Conservation (phyloP, 2,888 invertebrate species). For the Drosophila antonietae region DNA sequence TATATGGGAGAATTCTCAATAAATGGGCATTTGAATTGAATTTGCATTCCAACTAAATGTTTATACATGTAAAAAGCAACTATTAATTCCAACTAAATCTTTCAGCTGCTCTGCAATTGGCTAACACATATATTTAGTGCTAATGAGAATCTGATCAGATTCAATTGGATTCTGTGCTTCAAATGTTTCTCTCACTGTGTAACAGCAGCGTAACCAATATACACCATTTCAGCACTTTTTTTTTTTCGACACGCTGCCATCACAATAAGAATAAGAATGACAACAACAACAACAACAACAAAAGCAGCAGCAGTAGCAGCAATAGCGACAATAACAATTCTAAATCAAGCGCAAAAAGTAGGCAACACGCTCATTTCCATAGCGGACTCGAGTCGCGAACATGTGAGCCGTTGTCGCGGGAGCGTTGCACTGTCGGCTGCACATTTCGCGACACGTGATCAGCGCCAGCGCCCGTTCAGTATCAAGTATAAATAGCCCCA, state of each 20-base stretch:
- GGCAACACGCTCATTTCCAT: slow-evolving; percentile 65
- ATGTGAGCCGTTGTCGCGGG: slow-evolving; percentile 78
- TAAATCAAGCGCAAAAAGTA: slow-evolving; percentile 42
- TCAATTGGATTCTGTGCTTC: background rate
- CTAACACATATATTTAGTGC: background rate
- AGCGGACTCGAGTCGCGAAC: slow-evolving; percentile 74
- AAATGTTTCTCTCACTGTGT: background rate
- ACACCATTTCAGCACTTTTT: slow-evolving; percentile 4
- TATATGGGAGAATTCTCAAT: too few species aligned
- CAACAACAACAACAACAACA: background rate
- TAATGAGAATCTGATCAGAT: too few species aligned
- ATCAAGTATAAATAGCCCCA: slow-evolving; percentile 51
- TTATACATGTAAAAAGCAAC: background rate
- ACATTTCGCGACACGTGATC: slow-evolving; percentile 76
- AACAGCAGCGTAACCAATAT: slow-evolving; percentile 1
- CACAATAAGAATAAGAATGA: background rate
- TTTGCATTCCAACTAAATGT: background rate
- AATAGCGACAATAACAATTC: slow-evolving; percentile 11
- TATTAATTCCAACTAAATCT: background rate
- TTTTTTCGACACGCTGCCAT: background rate
- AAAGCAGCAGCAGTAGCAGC: background rate
- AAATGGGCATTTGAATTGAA: background rate
- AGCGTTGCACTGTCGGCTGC: slow-evolving; percentile 80
- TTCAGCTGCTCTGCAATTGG: background rate
- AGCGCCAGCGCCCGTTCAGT: slow-evolving; percentile 31